Base-by-base conservation (phyloP, 1,140 invertebrate species). In the Vanessa atalanta region DNA sequence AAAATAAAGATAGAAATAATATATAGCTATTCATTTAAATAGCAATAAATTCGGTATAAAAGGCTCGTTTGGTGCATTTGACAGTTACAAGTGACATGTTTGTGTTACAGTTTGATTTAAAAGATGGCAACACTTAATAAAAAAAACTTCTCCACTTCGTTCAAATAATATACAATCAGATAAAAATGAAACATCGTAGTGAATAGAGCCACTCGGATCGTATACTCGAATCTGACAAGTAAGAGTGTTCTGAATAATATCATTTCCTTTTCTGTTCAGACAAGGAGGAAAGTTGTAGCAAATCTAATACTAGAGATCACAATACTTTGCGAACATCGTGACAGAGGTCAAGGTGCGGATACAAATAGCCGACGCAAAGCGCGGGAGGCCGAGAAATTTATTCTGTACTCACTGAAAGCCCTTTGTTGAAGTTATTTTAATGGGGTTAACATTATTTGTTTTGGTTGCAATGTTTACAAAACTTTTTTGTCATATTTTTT, bases 331-430 rank as follows among this genome's bases (percentile, higher is more conserved):
- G 47, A 65, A 76, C 68, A 66, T 87, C 83, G 79, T 84, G 82
- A 81, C 69, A 76, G 73, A 75, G 85, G 80, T 87, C 83, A 84
- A 79, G 81, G 77, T 80, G 78, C 67, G 74, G 71, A 73, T 73
- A 80, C 70, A 78, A 78, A 82, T 70, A 78, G 74, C 75, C 66
- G 67, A 78, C 14, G 47, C 14, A 65, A 76, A 75, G 60, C 51
- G 67, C 61, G 67, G 67, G 73, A 64, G 51, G 47, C 55, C 51
- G 43, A 66, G 50, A 57, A 61, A 61, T 37, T 61, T 37, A 61
- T 37, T 61, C 13, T 13, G 15, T 61, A 31, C 57, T 61, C 15
- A 31, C 23, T 37, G 23, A 15, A 37, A 61, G 26, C 26, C 14
- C 20, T 61, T 15, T 57, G 20, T 23, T 11, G 53, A 53, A 23